phyloP scores from a whole-genome alignment of 1,140 invertebrate species.

The Drosophila nigromelanica region DNA sequence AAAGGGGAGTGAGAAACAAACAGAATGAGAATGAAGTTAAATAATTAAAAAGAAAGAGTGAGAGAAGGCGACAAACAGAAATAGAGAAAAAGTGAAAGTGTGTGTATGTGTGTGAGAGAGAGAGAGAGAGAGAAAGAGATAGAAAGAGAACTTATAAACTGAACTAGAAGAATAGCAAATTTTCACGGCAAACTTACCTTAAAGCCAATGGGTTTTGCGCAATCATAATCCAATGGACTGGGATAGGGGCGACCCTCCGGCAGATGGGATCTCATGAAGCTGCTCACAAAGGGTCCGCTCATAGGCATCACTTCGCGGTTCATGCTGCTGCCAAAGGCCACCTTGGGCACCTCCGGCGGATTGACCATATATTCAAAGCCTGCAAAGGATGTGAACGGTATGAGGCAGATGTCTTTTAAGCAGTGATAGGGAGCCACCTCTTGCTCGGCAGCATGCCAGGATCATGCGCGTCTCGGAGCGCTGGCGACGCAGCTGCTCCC shows the following conservation, averaged over 20 bases:
- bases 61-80: too few relatives aligned
- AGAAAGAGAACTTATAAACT: too few relatives aligned
- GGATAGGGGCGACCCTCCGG: conserved; percentile 24
- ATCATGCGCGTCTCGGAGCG: conserved; percentile 69
- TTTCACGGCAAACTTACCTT: conserved; percentile 31
- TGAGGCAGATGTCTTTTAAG: too few relatives aligned
- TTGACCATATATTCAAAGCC: conserved; percentile 80
- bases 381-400: conserved; percentile 21
- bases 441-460: conserved; percentile 42
- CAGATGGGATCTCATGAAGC: conserved; percentile 44
- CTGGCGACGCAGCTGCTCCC: conserved; percentile 62
- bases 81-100: too few relatives aligned
- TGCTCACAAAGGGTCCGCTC: conserved; percentile 31
- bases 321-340: conserved; percentile 64
- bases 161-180: not conserved
- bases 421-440: conserved; percentile 27
- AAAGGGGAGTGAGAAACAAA: too few relatives aligned
- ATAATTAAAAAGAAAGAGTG: too few relatives aligned
- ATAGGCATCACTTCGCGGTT: conserved; percentile 54
- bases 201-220: conserved; percentile 38
- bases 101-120: too few relatives aligned
- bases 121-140: too few relatives aligned
- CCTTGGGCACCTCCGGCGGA: conserved; percentile 57
- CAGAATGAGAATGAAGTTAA: too few relatives aligned
- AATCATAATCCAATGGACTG: conserved; percentile 58